Evolutionary conservation across 2,797 vertebrate species (phyloP).

Genomic region (Notolepis coatsorum): DNA sequence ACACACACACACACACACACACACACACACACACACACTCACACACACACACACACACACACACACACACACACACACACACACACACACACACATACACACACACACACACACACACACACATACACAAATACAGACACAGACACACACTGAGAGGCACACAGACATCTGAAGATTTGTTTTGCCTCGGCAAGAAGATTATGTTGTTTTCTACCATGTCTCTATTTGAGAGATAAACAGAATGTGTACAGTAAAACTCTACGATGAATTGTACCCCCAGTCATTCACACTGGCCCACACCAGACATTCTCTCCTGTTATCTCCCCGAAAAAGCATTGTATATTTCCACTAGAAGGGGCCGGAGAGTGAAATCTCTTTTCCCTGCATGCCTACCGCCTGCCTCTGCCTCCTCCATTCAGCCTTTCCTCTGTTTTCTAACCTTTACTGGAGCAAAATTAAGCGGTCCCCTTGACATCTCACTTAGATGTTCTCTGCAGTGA

Average conservation of each 20-base stretch:
- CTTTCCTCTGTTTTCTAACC: conserved; percentile 47
- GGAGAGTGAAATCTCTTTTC: conserved; percentile 6
- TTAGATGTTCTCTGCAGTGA: conserved; percentile 53
- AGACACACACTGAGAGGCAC: not conserved
- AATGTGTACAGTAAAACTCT: conserved; percentile 10
- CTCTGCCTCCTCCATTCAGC: conserved; percentile 36
- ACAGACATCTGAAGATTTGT: not conserved
- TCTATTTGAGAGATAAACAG: conserved; percentile 14
- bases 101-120: not conserved
- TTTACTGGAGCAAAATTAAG: conserved; percentile 60
- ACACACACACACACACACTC: not conserved
- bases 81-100: not conserved
- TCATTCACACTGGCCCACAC: not conserved
- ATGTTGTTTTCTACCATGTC: conserved; percentile 4
- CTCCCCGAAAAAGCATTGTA: not conserved
- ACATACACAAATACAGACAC: too few species aligned
- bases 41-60: not conserved
- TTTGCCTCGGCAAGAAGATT: not conserved
- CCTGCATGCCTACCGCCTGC: conserved; percentile 23
- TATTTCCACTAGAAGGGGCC: not conserved
- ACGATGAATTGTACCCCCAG: not conserved
- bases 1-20: not conserved
- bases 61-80: not conserved
- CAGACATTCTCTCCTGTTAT: not conserved
- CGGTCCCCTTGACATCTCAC: conserved; percentile 62